A percentile compares a stretch with the other conserved stretches of the same genome.
phyloP scores from a whole-genome alignment of 30 jellyfish, hydroid and myxozoan genomes.

The Cassiopea xamachana region DNA sequence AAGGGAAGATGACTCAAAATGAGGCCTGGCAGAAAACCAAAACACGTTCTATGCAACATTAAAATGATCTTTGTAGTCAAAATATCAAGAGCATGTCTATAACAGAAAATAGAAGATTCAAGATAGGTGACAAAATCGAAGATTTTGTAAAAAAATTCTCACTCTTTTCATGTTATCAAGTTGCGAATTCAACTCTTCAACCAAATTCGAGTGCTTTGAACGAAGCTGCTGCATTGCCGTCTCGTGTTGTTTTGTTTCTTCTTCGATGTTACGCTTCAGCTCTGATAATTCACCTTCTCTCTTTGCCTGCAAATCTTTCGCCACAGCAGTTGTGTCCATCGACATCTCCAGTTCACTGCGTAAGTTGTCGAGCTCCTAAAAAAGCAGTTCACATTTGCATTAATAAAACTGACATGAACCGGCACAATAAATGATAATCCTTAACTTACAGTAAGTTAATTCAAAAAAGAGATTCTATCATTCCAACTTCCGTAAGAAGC shows the following conservation, averaged over 20 bases:
- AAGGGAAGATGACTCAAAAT: too few species aligned
- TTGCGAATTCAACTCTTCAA: slow-evolving; percentile 93
- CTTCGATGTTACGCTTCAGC: slow-evolving; percentile 88
- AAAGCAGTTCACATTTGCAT: not conserved
- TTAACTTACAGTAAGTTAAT: too few species aligned
- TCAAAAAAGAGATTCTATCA: too few species aligned
- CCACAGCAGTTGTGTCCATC: slow-evolving; percentile 95
- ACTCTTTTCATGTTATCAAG: slow-evolving; percentile 94
- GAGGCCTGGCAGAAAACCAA: too few species aligned
- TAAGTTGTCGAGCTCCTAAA: slow-evolving; percentile 85
- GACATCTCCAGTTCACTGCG: slow-evolving; percentile 95
- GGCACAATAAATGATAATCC: too few species aligned
- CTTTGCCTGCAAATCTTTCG: slow-evolving; percentile 90
- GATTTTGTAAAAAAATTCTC: not conserved
- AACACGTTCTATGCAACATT: too few species aligned
- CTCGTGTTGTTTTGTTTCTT: slow-evolving; percentile 97
- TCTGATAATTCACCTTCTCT: slow-evolving; percentile 93
- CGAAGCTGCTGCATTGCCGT: slow-evolving; percentile 86
- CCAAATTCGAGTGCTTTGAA: slow-evolving; percentile 83
- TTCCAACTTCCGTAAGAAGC: too few species aligned
- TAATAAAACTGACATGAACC: too few species aligned
- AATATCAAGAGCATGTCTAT: too few species aligned
- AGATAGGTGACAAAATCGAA: too few species aligned
- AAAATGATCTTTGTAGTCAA: too few species aligned
- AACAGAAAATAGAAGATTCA: too few species aligned